Evolutionary conservation across 2,888 invertebrate species (phyloP).

Genomic region (Ophioninae sp.): DNA sequence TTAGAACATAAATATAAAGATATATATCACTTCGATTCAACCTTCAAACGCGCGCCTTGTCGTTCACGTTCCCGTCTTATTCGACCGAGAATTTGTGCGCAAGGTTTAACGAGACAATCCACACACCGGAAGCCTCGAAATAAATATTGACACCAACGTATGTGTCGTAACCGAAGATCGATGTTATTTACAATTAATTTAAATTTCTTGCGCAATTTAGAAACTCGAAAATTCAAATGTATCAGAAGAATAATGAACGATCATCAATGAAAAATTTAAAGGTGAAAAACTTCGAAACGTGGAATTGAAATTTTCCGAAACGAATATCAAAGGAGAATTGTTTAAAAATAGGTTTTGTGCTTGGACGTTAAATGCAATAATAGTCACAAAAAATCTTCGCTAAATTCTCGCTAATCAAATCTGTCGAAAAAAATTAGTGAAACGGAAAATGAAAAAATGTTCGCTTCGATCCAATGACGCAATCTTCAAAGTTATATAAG

Average conservation of each 20-base stretch:
- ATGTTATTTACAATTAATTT: not conserved
- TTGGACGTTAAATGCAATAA: too few relatives aligned
- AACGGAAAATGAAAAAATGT: slow-evolving; percentile 11
- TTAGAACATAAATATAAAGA: slow-evolving; percentile 29
- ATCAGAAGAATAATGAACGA: not conserved
- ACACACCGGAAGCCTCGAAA: slow-evolving; percentile 46
- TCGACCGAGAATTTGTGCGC: slow-evolving; percentile 34
- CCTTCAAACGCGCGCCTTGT: slow-evolving; percentile 47
- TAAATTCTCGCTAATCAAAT: too few relatives aligned
- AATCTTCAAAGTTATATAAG: not conserved
- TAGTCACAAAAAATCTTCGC: too few relatives aligned
- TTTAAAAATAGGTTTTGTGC: too few relatives aligned
- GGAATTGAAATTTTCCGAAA: too few relatives aligned
- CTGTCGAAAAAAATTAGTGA: not conserved
- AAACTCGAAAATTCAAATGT: not conserved
- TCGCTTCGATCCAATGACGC: too few relatives aligned
- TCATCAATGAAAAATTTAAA: not conserved
- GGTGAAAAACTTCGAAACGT: too few relatives aligned
- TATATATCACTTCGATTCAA: slow-evolving; percentile 42
- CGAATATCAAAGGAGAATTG: too few relatives aligned
- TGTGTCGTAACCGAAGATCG: not conserved
- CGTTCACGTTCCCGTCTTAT: slow-evolving; percentile 41
- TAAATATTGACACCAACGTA: slow-evolving; percentile 15
- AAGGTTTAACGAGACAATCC: slow-evolving; percentile 35
- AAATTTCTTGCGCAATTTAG: not conserved